Base-by-base conservation (phyloP, 2,888 invertebrate genomes). In the Cosmopolites sordidus region DNA sequence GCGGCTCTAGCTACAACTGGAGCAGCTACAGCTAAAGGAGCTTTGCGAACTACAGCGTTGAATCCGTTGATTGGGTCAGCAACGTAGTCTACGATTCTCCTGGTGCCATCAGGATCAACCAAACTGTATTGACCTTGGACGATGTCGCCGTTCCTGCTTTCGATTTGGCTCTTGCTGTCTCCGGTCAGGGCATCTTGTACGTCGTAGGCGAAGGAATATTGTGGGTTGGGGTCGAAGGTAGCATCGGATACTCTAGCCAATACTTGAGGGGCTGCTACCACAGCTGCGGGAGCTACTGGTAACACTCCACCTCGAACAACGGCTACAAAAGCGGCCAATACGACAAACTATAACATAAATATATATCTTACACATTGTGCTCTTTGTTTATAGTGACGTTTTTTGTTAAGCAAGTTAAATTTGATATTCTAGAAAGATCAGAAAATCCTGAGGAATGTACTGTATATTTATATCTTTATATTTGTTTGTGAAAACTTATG, bases 181-280 rank as follows among this genome's bases (percentile, higher is more conserved):
- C 84, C 84, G 59, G 84, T 84, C 16, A 84, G 65, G 44, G 80
- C 78, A 69, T 85, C 84, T 66, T 84, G 82, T 57, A 85, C 83
- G 62, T 83, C 83, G 67, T 85, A 85, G 33, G 83, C 82, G 70
- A 81, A 85, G 18, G 82, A 81, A 66, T 84, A 84, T 69, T 83
- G 83, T 5, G 84, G 84, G 65, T 81, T 79, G 1, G 81, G 80
- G 63, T 82, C 82, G 67, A 78, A 80, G 38, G 80, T 79, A 14
- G 78, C 62, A 39, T 64, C 66, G n/a, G 62, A 56, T 3, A 62
- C 50, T 50, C 59, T 79, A 6, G 79, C 78, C 0, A 77, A 75
- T 1, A 76, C 73, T 16, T 69, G 75, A 58, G 76, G 60, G 38
- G 67, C 68, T 40, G 66, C 64, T 53, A 66, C 65, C 3, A 65